Base-by-base conservation (phyloP, 2,113 vertebrate genomes). In the Illadopsis cleaveri region DNA sequence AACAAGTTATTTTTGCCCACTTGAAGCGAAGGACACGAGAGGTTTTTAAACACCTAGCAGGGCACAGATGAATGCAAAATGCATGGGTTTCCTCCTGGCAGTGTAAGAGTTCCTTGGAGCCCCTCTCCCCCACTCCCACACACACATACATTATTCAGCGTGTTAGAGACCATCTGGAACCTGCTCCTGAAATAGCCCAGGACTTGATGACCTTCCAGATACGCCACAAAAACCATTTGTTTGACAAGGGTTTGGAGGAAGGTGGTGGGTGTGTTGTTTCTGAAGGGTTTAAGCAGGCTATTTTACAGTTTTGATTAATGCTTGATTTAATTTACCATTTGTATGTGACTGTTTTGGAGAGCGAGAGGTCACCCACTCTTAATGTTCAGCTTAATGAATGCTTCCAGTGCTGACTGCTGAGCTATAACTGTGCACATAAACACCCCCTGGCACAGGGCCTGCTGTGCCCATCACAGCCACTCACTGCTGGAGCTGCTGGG, bases 131-230 rank as follows among this genome's bases (percentile, higher is more conserved):
- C 45, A 47, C 65, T 88, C 79, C 82, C 76, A 81, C 82, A 56
- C 20, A 48, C 14, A 68, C 82, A 93, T 94, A 84, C 86, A 94
- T 96, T 93, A 97, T 96, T 95, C 93, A 95, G 95, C 48, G 79
- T 33, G 72, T 30, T 86, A 31, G 65, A 89, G 92, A 95, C 93
- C 90, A 95, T 96, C 96, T 96, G 94, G 93, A 97, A 96, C 58
- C 60, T 65, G 80, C 88, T 94, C 93, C 96, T 94, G 88, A 97
- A 96, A 96, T 88, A 97, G 93, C 90, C 90, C 86, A 90, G 93
- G 92, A 96, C 86, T 93, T 95, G 92, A 94, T 92, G 94, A 96
- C 96, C 96, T 97, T 96, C 92, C 85, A 92, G 94, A 92, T 78
- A 93, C 0, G 1, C 86, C 44, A 11, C 51, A 92, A 95, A 95